phyloP scores from a whole-genome alignment of 2,888 invertebrate genomes.

The Xanthia togata region DNA sequence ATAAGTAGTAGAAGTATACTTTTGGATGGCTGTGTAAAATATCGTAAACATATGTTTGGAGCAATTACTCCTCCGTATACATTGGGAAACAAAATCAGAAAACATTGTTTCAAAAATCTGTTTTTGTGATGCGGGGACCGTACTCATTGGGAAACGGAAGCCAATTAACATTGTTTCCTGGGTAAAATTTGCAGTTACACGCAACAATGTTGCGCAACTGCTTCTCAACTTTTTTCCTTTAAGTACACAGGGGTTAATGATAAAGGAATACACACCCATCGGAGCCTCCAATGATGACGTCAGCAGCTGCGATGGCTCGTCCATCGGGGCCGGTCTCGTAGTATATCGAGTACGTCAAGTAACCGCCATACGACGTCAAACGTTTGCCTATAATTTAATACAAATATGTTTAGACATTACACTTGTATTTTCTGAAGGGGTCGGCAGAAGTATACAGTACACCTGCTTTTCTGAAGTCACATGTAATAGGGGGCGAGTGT shows the following conservation, averaged over 20 bases:
- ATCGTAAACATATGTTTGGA: background rate
- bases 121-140: background rate
- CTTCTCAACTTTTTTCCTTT: background rate
- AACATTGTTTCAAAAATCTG: background rate
- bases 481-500: background rate
- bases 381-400: constrained; percentile 91
- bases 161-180: background rate
- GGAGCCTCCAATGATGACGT: constrained; percentile 95
- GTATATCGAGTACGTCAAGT: constrained; percentile 94
- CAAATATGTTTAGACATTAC: background rate
- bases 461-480: background rate
- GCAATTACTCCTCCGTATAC: background rate
- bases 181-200: background rate
- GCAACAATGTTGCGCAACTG: background rate
- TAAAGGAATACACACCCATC: constrained; percentile 80
- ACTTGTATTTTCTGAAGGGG: background rate
- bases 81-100: background rate
- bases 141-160: background rate
- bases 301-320: constrained; percentile 93
- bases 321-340: constrained; percentile 92
- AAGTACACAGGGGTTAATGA: background rate
- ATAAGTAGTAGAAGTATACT: background rate
- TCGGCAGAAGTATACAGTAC: no score
- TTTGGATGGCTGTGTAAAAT: background rate
- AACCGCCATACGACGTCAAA: constrained; percentile 96